Evolutionary conservation across 92 coral and sea anemone species (phyloP).

Genomic region (Palythoa grandiflora): DNA sequence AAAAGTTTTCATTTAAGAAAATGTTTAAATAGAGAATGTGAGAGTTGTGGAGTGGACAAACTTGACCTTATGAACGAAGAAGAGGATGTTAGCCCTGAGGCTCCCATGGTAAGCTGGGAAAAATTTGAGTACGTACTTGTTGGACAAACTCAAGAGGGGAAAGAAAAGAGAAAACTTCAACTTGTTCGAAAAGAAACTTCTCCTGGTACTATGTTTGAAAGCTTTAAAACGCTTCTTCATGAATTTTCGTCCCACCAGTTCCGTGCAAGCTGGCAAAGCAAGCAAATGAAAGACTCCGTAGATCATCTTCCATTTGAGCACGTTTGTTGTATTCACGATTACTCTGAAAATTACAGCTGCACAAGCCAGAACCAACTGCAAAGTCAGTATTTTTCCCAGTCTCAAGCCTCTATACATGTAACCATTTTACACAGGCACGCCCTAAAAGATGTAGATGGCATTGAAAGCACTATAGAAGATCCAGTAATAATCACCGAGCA

Average conservation of each 20-base stretch:
- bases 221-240: slow-evolving; percentile 29
- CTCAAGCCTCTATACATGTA: slow-evolving; percentile 47
- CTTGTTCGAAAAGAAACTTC: slow-evolving; percentile 31
- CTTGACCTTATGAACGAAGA: slow-evolving; percentile 43
- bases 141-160: slow-evolving; percentile 46
- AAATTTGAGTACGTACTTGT: slow-evolving; percentile 50
- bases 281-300: slow-evolving; percentile 52
- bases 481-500: slow-evolving; percentile 47
- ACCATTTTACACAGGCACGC: slow-evolving; percentile 49
- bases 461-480: slow-evolving; percentile 19
- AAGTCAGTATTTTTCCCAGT: slow-evolving; percentile 42
- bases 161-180: slow-evolving; percentile 46
- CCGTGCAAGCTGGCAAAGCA: slow-evolving; percentile 75
- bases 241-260: slow-evolving; percentile 70
- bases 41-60: slow-evolving; percentile 50
- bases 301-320: slow-evolving; percentile 63
- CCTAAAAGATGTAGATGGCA: slow-evolving; percentile 46
- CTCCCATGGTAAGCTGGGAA: slow-evolving; percentile 7
- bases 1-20: slow-evolving; percentile 44
- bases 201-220: slow-evolving; percentile 46
- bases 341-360: slow-evolving; percentile 54
- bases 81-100: slow-evolving; percentile 7
- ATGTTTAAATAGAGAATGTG: slow-evolving; percentile 57
- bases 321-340: slow-evolving; percentile 53
- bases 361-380: slow-evolving; percentile 41